Evolutionary conservation across 2,113 vertebrate species (phyloP), one percentile per base, ranked within the genome.

Genomic region (Callospermophilus lateralis): DNA sequence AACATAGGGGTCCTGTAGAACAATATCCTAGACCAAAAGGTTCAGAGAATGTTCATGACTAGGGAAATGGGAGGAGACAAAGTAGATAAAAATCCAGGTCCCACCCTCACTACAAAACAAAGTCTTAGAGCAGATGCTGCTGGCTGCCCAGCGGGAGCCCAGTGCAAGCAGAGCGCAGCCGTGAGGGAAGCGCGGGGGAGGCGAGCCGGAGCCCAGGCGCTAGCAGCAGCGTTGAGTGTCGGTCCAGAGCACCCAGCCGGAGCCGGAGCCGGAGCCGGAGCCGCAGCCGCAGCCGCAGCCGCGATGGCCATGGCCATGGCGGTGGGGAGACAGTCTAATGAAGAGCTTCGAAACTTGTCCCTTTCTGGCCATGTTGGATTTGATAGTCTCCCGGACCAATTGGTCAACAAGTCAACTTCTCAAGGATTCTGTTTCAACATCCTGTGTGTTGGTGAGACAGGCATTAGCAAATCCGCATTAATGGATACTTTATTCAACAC

Each of bases 351-450:
- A 89, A 99, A 99, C 96, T 94, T 99, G 91, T 98, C 98, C 32
- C 98, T 99, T 8, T 99, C 99, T 0, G 99, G 99, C 86, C 99
- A 99, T 3, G 99, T 99, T 83, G 99, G 99, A 84, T 99, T 99
- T 1, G 99, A 99, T 97, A 99, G 99, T 97, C 99, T 99, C 74
- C 99, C 99, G 0, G 99, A 99, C 94, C 99, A 99, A 94, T 95
- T 99, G 97, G 99, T 99, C 96, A 99, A 99, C 98, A 99, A 99
- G 89, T 99, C 99, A 2, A 99, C 99, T 0, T 99, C 99, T 0
- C 99, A 99, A 96, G 99, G 99, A 42, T 99, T 99, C 98, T 99
- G 99, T 96, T 99, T 99, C 98, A 99, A 99, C 97, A 99, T 99
- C 96, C 98, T 99, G 70, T 99, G 99, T 0, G 99, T 99, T 42